Evolutionary conservation across 2,113 vertebrate genomes (phyloP).

Genomic region (Melanotaenia duboulayi): DNA sequence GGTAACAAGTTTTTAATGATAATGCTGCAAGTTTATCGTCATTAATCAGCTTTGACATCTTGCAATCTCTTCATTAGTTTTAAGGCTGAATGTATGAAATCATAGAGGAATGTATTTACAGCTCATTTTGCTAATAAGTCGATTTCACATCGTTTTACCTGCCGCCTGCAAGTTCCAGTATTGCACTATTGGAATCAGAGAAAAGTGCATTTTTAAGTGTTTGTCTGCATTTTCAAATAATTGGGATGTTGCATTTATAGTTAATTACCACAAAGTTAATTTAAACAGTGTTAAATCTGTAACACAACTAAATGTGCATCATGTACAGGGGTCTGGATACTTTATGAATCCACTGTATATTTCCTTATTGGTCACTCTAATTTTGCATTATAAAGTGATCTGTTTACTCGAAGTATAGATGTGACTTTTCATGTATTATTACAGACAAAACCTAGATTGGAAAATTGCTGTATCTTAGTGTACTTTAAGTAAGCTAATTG

Average conservation of each 20-base stretch:
- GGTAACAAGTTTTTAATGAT: slow-evolving; percentile 56
- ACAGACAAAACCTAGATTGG: background rate
- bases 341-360: background rate
- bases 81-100: slow-evolving; percentile 21
- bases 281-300: slow-evolving; percentile 1
- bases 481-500: slow-evolving; percentile 10
- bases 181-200: slow-evolving; percentile 1
- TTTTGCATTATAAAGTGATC: slow-evolving; percentile 3
- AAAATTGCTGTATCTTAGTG: slow-evolving; percentile 2
- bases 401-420: slow-evolving; percentile 18
- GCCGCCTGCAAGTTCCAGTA: slow-evolving; percentile 11
- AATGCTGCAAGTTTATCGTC: slow-evolving; percentile 22
- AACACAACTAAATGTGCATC: slow-evolving; percentile 17
- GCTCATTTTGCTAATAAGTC: background rate
- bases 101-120: slow-evolving; percentile 21
- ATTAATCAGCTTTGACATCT: slow-evolving; percentile 23
- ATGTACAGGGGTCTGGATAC: background rate
- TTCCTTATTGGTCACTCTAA: slow-evolving; percentile 5
- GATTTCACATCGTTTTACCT: slow-evolving; percentile 6
- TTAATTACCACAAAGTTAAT: background rate
- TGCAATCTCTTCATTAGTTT: slow-evolving; percentile 19
- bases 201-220: background rate
- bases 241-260: background rate
- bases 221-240: background rate
- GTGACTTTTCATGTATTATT: slow-evolving; percentile 31